Conservation (phyloP, 92 coral and sea anemone species). For the Muricea muricata region DNA sequence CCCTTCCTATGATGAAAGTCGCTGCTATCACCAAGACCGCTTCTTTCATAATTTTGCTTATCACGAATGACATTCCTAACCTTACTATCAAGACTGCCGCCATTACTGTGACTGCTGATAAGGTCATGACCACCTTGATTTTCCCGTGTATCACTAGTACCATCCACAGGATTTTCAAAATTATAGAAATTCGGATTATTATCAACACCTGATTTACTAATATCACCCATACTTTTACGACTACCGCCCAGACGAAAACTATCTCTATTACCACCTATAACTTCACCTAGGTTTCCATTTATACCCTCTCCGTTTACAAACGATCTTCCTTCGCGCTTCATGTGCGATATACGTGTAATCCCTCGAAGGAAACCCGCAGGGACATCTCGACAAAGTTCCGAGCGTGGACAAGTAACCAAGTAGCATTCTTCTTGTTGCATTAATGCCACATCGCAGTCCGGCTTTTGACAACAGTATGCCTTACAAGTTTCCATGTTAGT, state of each 20-base stretch:
- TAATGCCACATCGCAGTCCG: constrained; percentile 80
- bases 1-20: not conserved
- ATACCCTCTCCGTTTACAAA: not conserved
- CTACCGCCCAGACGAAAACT: not conserved
- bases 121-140: not conserved
- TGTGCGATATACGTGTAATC: constrained; percentile 51
- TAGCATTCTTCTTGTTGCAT: constrained; percentile 72
- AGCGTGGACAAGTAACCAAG: constrained; percentile 71
- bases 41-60: not conserved
- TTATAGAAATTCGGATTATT: not conserved
- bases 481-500: constrained; percentile 64
- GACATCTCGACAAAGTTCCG: constrained; percentile 16
- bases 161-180: not conserved
- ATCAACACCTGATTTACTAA: not conserved
- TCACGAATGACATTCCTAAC: not conserved
- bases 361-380: constrained; percentile 25
- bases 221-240: not conserved
- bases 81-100: not conserved
- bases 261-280: not conserved
- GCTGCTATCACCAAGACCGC: not conserved
- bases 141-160: not conserved
- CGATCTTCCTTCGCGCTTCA: constrained; percentile 18
- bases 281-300: not conserved
- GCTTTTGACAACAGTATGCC: constrained; percentile 67
- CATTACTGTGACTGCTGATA: not conserved